Evolutionary conservation across 2,888 invertebrate species (phyloP), one percentile per base, ranked within the genome.

Genomic region (Lomographa bimaculata): DNA sequence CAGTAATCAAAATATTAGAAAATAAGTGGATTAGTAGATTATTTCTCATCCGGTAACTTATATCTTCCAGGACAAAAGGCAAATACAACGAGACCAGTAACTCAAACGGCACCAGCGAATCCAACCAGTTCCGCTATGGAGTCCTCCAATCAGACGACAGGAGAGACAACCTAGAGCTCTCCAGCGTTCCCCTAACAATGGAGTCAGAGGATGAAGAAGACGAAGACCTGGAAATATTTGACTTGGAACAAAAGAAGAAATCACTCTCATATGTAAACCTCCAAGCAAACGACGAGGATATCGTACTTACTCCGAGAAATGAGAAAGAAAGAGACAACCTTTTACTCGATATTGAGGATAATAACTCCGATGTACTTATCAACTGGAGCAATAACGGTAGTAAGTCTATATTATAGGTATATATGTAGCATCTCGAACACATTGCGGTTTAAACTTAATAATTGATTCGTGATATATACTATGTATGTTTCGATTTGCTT

Each of bases 121-220:
- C 71, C 1, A 85, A 85, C 37, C 89, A 89, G 50, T 90, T 90
- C 55, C 75, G 89, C n/a, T 90, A 90, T 37, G 90, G 90, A 6
- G 86, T 90, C 4, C 76, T 90, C 2, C 74, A 85, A 32, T 84
- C 89, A 0, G 86, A 89, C 27, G 90, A 90, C 39, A 62, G 76
- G 9, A 71, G 79, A 20, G 86, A 85, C 46, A 89, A 83, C 44
- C 48, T 86, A 18, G 90, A 90, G 59, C 58, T 87, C 2, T 81
- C 89, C 7, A 61, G 81, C 35, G 71, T 90, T 17, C 89, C 89
- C 0, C 59, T 89, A 1, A 89, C 89, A 0, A 82, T 87, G 79
- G 89, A 89, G 26, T 89, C 90, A 0, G 90, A 90, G 28, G 90
- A 90, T 1, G 87, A 89, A 14, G 85, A 89, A 3, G 90, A 90